Base-by-base conservation (phyloP, 2,797 vertebrate species). In the Linurgus olivaceus region DNA sequence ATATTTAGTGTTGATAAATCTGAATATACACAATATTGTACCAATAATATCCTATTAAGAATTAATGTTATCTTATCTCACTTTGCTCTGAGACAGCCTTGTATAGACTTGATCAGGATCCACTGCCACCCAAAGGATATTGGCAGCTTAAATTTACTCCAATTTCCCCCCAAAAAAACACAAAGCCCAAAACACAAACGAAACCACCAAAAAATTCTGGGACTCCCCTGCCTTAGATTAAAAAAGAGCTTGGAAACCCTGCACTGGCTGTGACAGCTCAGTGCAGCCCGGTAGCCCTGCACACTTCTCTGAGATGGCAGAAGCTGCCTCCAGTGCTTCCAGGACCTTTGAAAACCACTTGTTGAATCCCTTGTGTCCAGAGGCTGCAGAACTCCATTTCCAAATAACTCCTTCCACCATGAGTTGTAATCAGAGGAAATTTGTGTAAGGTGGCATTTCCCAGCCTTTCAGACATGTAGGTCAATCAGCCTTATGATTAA, bases 401-500 rank as follows among this genome's bases (percentile, higher is more conserved):
- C 86, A 90, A 59, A 55, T 3, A 73, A 50, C 21, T 57, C 5
- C 2, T 73, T 68, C 37, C 72, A 83, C 26, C 26, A 74, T 84
- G 48, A 75, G 44, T 16, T 79, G 21, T 47, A 77, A 89, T 71
- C 55, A 93, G 38, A 92, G 68, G 45, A 67, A 72, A 75, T 37
- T 50, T 87, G n/a, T 59, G 33, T 74, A 80, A 72, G 55, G 29
- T 42, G 73, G 17, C 48, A 82, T 65, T 37, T 78, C 91, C 83
- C 35, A 52, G 59, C 88, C 65, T 94, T 47, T 67, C 37, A 83
- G 80, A 77, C 85, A 62, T 52, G 55, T 47, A 82, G 72, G 68
- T 96, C 85, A 88, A 72, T 84, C 68, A 84, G 83, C n/a, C 20
- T 80, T 66, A 85, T 63, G 81, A 83, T 93, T 79, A 93, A 96